phyloP scores from a whole-genome alignment of 2,113 vertebrate genomes.

The Clinocottus analis region DNA sequence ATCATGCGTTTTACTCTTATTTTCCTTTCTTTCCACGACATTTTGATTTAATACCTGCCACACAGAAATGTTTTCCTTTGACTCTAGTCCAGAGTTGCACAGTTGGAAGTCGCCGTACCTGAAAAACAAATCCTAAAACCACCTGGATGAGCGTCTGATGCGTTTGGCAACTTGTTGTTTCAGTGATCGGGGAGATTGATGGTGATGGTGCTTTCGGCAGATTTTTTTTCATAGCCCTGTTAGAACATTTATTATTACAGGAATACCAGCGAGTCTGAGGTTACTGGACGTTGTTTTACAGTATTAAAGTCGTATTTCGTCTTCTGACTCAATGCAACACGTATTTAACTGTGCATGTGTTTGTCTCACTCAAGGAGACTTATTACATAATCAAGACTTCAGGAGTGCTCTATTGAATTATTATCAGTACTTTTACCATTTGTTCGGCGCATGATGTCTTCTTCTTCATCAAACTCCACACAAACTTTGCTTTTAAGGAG shows the following conservation, averaged over 20 bases:
- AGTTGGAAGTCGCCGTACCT: not conserved
- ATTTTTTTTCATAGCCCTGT: not conserved
- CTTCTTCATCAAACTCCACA: constrained; percentile 4
- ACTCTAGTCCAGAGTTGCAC: not conserved
- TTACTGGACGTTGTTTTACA: not conserved
- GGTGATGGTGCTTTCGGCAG: not conserved
- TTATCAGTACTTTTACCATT: constrained; percentile 4
- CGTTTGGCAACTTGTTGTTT: not conserved
- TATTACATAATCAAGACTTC: constrained; percentile 6
- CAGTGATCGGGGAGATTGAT: not conserved
- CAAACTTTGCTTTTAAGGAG: constrained; percentile 33
- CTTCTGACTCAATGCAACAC: not conserved
- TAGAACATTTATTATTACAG: not conserved
- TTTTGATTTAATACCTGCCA: not conserved
- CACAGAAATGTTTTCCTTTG: too few relatives aligned
- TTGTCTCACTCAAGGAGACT: constrained; percentile 12
- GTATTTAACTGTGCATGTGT: not conserved
- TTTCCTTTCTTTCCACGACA: not conserved
- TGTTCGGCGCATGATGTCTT: constrained; percentile 21
- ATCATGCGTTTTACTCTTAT: not conserved
- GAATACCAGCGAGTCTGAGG: not conserved
- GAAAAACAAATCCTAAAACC: not conserved
- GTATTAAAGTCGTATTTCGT: not conserved
- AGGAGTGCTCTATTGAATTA: constrained; percentile 21
- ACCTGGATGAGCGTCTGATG: not conserved